Conservation (phyloP, 92 coral and sea anemone genomes). For the Zoanthus sansibaricus region DNA sequence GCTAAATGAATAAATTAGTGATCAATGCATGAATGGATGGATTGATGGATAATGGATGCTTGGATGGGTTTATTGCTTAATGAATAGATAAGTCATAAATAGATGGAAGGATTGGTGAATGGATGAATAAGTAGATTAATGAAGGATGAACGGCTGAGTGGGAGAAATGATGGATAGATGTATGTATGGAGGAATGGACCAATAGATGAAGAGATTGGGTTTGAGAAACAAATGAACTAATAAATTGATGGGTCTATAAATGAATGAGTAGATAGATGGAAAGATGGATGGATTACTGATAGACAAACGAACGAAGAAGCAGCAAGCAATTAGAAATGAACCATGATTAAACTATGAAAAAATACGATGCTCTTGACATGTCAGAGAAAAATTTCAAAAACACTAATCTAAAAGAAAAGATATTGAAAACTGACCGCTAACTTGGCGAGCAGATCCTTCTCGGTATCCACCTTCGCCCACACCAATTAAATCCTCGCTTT, state of each 20-base stretch:
- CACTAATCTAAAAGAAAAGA: no score
- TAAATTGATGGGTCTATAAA: no score
- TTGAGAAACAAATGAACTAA: no score
- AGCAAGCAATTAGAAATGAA: no score
- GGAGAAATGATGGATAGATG: neutral
- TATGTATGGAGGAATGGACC: neutral
- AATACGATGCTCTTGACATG: neutral
- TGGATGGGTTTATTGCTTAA: neutral
- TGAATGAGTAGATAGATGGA: neutral
- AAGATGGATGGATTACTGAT: neutral
- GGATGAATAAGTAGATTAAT: no score
- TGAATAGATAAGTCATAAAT: neutral
- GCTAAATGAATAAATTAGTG: no score
- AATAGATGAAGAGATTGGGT: neutral
- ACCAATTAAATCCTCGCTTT: constrained; percentile 38
- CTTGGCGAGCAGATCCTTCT: neutral
- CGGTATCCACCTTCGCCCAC: neutral
- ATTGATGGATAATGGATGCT: no score
- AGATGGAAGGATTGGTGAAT: neutral
- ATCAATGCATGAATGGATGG: no score
- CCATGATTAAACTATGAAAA: no score
- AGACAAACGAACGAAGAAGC: no score
- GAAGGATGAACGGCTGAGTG: neutral
- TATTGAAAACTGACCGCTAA: neutral
- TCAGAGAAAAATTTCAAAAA: no score